Conservation (phyloP, 2,113 vertebrate genomes). For the Dasypus novemcinctus region DNA sequence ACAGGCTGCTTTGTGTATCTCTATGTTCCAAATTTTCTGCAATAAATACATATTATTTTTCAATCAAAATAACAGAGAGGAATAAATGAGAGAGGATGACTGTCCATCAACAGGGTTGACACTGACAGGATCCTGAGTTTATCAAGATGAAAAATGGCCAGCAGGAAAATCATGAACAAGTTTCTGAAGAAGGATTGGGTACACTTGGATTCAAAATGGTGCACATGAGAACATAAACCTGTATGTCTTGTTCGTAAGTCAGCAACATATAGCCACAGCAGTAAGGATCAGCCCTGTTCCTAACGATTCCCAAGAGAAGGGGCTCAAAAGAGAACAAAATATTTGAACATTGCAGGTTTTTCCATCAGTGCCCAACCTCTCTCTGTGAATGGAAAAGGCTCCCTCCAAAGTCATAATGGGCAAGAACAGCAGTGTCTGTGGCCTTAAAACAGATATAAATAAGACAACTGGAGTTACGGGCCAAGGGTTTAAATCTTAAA, state of each 20-base stretch:
- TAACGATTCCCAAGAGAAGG: background rate
- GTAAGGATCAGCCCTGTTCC: background rate
- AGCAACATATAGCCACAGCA: background rate
- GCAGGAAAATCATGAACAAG: background rate
- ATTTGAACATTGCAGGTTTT: background rate
- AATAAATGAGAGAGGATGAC: constrained; percentile 5
- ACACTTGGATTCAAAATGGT: background rate
- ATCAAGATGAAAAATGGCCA: constrained; percentile 18
- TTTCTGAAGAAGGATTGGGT: background rate
- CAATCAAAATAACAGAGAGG: constrained; percentile 11
- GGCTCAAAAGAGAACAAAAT: constrained; percentile 12
- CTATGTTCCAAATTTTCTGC: background rate
- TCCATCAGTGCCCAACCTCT: constrained; percentile 45
- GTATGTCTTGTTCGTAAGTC: background rate
- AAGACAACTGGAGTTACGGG: background rate
- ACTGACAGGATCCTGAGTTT: background rate
- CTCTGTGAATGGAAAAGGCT: background rate
- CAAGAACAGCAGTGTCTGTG: background rate
- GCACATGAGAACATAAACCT: background rate
- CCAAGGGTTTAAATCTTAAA: background rate
- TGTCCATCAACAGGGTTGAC: background rate
- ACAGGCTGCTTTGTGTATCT: background rate
- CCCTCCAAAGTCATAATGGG: background rate
- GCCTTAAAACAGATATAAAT: background rate
- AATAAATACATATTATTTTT: background rate